Evolutionary conservation across 2,888 invertebrate genomes (phyloP).

Genomic region (Cephalotes varians): DNA sequence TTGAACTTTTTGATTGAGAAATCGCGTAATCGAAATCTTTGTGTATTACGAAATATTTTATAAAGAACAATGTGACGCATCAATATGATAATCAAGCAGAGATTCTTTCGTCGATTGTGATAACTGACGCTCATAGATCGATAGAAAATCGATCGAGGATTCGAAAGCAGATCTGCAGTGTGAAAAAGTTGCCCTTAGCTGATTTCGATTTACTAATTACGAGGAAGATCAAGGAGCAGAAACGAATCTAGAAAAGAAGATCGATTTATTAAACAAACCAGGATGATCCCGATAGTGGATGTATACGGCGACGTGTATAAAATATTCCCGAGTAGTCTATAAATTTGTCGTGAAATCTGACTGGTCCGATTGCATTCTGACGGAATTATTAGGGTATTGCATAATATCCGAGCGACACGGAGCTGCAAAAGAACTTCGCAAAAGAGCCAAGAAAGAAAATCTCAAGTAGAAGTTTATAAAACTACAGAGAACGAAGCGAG

Average conservation of each 20-base stretch:
- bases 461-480: not conserved
- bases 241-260: not conserved
- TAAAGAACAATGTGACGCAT: not conserved
- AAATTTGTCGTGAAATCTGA: constrained; percentile 40
- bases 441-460: not conserved
- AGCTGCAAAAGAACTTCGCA: not conserved
- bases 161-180: not conserved
- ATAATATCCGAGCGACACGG: constrained; percentile 15
- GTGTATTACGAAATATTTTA: not conserved
- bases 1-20: not conserved
- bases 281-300: not conserved
- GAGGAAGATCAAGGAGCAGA: not conserved
- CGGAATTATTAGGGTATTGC: constrained; percentile 23
- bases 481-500: not conserved
- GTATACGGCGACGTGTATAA: not conserved
- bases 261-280: not conserved
- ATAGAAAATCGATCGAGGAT: not conserved
- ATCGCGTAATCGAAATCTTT: not conserved
- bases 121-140: not conserved
- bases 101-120: not conserved
- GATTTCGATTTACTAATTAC: not conserved
- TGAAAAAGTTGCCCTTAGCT: constrained; percentile 20
- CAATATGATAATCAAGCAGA: not conserved
- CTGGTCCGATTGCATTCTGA: constrained; percentile 29
- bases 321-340: not conserved